A percentile compares a stretch with the other conserved stretches of the same genome.
Conservation (phyloP, 2,888 invertebrate genomes). For the Ypsolopha scabrella region DNA sequence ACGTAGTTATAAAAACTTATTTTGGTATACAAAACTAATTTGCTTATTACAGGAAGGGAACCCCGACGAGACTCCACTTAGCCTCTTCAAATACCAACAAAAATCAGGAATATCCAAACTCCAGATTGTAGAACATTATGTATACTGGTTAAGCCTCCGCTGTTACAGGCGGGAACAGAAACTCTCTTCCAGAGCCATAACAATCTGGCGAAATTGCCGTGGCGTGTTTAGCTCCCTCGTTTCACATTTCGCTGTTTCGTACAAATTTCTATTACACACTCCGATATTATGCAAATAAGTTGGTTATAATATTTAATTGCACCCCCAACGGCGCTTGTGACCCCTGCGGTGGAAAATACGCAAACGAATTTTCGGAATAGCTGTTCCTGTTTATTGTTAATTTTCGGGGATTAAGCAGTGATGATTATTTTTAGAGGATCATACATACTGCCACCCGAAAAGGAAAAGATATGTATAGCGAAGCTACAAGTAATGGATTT, state of each 20-base stretch:
- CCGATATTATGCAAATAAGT: conserved; percentile 47
- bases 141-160: too few species aligned
- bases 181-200: conserved; percentile 8
- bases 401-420: too few species aligned
- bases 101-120: too few species aligned
- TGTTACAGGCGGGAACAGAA: not conserved
- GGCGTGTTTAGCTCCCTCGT: conserved; percentile 14
- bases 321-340: conserved; percentile 16
- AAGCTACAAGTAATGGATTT: not conserved
- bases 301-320: conserved; percentile 46
- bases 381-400: conserved; percentile 7
- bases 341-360: conserved; percentile 17
- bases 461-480: not conserved
- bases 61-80: too few species aligned
- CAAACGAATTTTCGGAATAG: conserved; percentile 6
- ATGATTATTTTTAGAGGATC: not conserved
- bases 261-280: conserved; percentile 27
- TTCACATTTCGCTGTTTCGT: conserved; percentile 25
- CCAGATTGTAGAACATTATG: too few species aligned
- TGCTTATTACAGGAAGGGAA: too few species aligned
- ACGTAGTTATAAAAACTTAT: too few species aligned
- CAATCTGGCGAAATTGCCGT: conserved; percentile 20
- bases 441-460: not conserved
- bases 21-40: too few species aligned
- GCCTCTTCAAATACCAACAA: too few species aligned